phyloP scores from a whole-genome alignment of 2,113 vertebrate genomes.

The Sinocyclocheilus grahami region DNA sequence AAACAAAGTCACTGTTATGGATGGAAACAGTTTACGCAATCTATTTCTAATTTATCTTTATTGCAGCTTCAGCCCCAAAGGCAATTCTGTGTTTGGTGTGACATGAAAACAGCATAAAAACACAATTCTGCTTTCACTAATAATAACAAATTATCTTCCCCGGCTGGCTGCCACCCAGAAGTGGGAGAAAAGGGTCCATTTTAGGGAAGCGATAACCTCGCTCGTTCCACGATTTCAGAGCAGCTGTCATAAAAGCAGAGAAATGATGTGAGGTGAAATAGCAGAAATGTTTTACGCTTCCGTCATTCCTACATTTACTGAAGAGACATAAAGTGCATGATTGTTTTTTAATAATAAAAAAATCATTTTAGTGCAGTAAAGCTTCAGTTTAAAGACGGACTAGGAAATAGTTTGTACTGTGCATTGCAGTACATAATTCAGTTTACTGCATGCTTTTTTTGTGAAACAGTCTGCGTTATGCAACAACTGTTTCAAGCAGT shows the following conservation, averaged over 20 bases:
- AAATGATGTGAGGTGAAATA: constrained; percentile 22
- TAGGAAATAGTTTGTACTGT: neutral
- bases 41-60: constrained; percentile 69
- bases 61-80: constrained; percentile 63
- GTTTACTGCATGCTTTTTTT: neutral
- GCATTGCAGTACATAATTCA: neutral
- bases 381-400: neutral
- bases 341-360: constrained; percentile 26
- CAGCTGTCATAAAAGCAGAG: constrained; percentile 28
- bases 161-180: constrained; percentile 47
- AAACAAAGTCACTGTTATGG: constrained; percentile 59
- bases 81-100: constrained; percentile 61
- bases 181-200: constrained; percentile 13
- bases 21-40: constrained; percentile 63
- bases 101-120: constrained; percentile 58
- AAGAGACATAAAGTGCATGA: constrained; percentile 3
- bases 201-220: constrained; percentile 23
- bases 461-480: too few relatives aligned
- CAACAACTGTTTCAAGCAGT: neutral
- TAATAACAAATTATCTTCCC: constrained; percentile 65
- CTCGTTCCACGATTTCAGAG: constrained; percentile 43
- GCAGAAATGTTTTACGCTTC: neutral
- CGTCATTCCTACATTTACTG: constrained; percentile 1
- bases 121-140: constrained; percentile 64
- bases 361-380: neutral